phyloP scores from a whole-genome alignment of 2,113 vertebrate species.

The Vulpes ferrilata region DNA sequence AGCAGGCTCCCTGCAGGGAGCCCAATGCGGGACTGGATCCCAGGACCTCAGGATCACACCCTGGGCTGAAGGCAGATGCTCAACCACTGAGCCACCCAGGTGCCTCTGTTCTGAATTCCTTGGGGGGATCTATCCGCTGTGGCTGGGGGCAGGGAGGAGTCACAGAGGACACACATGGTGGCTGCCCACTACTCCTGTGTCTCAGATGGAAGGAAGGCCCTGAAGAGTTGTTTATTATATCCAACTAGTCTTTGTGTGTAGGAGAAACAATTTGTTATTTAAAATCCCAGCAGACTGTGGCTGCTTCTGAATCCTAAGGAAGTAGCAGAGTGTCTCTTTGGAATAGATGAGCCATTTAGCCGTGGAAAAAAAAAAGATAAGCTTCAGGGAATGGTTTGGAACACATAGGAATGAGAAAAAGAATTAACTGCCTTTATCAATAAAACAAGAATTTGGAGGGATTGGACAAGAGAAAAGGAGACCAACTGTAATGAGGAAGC shows the following conservation, averaged over 20 bases:
- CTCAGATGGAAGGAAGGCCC: neutral
- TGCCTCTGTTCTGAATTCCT: neutral
- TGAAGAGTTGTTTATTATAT: neutral
- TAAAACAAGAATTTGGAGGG: constrained; percentile 11
- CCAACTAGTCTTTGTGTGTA: neutral
- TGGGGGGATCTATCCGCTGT: neutral
- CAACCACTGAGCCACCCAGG: too few species aligned
- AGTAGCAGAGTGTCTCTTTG: constrained; percentile 33
- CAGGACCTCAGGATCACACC: too few species aligned
- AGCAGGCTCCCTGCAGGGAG: too few species aligned
- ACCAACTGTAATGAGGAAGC: neutral
- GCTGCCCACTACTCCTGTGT: neutral
- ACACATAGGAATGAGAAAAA: constrained; percentile 25
- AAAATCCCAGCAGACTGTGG: constrained; percentile 43
- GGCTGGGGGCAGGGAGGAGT: neutral
- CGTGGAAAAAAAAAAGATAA: constrained; percentile 40
- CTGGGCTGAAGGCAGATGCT: too few species aligned
- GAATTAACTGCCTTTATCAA: neutral
- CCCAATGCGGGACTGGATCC: too few species aligned
- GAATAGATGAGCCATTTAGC: constrained; percentile 19
- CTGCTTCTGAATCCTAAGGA: neutral
- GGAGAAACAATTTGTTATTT: constrained; percentile 59
- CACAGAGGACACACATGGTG: neutral
- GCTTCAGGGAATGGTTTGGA: constrained; percentile 4
- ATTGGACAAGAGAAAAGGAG: neutral